Evolutionary conservation across 2,888 invertebrate species (phyloP).

Genomic region (Drosophila vallismaia): DNA sequence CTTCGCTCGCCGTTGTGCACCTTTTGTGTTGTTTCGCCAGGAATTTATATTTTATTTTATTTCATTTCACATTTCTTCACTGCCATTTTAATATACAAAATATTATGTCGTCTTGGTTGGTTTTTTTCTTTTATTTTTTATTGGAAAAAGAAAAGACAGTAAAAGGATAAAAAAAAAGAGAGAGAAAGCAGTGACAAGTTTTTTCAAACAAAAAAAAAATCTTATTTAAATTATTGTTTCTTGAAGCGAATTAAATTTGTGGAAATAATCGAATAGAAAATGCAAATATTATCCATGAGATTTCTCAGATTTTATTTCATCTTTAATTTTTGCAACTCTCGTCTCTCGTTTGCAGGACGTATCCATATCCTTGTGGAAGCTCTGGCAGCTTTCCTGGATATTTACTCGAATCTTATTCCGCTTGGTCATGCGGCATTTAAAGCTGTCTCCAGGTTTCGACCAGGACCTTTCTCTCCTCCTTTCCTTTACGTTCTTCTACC

Average conservation of each 20-base stretch:
- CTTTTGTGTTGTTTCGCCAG: slow-evolving; percentile 51
- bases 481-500: too few relatives aligned
- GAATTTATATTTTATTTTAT: slow-evolving; percentile 65
- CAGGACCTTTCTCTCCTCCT: not conserved
- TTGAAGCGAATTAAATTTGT: slow-evolving; percentile 58
- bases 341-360: not conserved
- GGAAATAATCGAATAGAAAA: slow-evolving; percentile 44
- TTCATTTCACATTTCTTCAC: slow-evolving; percentile 47
- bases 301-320: not conserved
- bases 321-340: too few relatives aligned
- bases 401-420: slow-evolving; percentile 43
- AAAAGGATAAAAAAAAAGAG: not conserved
- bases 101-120: slow-evolving; percentile 34
- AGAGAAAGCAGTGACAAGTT: slow-evolving; percentile 30
- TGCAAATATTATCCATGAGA: too few relatives aligned
- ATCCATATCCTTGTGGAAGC: slow-evolving; percentile 29
- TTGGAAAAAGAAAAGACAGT: not conserved
- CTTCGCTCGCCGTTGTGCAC: slow-evolving; percentile 43
- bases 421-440: slow-evolving; percentile 50
- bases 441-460: not conserved
- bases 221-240: slow-evolving; percentile 66
- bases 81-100: slow-evolving; percentile 49
- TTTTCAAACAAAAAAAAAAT: slow-evolving; percentile 68
- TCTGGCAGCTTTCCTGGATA: slow-evolving; percentile 31
- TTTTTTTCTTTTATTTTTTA: too few relatives aligned